Percentiles rank a stretch among this genome's conserved stretches.
These are phyloP conservation scores for Dicaeum eximium DNA, from an alignment of 2,113 vertebrate genomes.

Conservation along the genomic window DNA sequence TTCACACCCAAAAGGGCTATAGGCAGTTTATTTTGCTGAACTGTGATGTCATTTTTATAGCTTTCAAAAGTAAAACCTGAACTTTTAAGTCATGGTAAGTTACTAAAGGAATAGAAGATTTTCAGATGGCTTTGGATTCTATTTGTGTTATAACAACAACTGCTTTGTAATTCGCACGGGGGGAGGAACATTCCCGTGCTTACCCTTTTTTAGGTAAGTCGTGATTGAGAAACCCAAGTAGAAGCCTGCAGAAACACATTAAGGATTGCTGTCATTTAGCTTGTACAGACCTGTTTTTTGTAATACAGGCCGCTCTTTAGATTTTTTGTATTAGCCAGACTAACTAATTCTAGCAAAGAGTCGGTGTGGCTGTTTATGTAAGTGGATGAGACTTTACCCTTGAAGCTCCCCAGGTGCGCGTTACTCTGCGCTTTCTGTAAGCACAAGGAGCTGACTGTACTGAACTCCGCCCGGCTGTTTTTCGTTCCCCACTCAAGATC, in stretches of 20 bases:
- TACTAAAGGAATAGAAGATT: neutral
- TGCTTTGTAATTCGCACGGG: neutral
- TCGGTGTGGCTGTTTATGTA: neutral
- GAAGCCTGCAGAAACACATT: neutral
- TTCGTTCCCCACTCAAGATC: neutral
- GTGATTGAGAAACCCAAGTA: neutral
- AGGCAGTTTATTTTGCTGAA: neutral
- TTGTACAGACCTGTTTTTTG: neutral
- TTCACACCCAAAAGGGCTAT: neutral
- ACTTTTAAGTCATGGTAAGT: neutral
- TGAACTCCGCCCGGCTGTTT: neutral
- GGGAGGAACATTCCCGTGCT: fast-evolving
- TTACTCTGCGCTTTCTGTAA: neutral
- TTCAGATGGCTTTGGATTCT: neutral
- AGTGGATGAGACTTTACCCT: neutral
- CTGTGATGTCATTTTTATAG: neutral
- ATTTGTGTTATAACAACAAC: neutral
- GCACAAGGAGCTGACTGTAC: neutral
- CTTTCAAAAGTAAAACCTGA: neutral
- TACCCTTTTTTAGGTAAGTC: neutral
- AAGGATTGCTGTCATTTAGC: neutral
- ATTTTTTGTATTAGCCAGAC: neutral
- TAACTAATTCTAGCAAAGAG: neutral
- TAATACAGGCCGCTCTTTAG: neutral
- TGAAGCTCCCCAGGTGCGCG: neutral